Percentiles rank a stretch among this genome's conserved stretches.
phyloP scores from a whole-genome alignment of 2,888 invertebrate genomes.

The Brachynemurus nebulosus region DNA sequence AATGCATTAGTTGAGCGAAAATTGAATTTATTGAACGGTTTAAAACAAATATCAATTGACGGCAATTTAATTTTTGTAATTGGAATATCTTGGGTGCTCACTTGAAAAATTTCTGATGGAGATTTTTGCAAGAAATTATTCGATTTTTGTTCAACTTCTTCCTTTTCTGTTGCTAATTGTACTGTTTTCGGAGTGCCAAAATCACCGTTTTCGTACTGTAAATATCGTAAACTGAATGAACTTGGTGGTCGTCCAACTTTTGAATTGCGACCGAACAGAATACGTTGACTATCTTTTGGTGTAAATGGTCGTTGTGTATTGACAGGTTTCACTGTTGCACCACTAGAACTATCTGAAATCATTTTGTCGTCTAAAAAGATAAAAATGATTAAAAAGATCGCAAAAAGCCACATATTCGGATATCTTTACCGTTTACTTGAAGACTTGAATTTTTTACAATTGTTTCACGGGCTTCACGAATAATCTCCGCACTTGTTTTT shows the following conservation, averaged over 20 bases:
- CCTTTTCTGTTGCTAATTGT: constrained; percentile 25
- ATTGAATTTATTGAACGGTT: constrained; percentile 36
- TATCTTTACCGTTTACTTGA: background rate
- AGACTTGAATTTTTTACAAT: constrained; percentile 25
- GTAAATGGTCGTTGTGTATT: constrained; percentile 77
- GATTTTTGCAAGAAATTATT: too few relatives aligned
- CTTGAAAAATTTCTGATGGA: constrained; percentile 20
- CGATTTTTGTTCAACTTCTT: constrained; percentile 28
- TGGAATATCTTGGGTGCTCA: constrained; percentile 18
- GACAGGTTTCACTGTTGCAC: constrained; percentile 38
- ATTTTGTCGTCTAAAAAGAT: constrained; percentile 24
- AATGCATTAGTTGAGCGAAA: constrained; percentile 28
- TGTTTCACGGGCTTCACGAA: constrained; percentile 60
- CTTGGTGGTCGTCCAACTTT: constrained; percentile 50
- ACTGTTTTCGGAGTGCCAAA: constrained; percentile 16
- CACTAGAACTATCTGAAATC: constrained; percentile 27
- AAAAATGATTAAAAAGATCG: too few relatives aligned
- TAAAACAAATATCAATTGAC: constrained; percentile 37
- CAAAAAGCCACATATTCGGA: too few relatives aligned
- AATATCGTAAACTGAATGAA: constrained; percentile 54
- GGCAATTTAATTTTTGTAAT: constrained; percentile 37
- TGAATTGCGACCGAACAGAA: constrained; percentile 51
- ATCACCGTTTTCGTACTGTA: constrained; percentile 38
- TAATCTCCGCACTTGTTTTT: constrained; percentile 68
- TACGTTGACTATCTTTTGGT: constrained; percentile 64